Evolutionary conservation across 2,797 vertebrate genomes (phyloP).

Genomic region (Ciconia nigra): DNA sequence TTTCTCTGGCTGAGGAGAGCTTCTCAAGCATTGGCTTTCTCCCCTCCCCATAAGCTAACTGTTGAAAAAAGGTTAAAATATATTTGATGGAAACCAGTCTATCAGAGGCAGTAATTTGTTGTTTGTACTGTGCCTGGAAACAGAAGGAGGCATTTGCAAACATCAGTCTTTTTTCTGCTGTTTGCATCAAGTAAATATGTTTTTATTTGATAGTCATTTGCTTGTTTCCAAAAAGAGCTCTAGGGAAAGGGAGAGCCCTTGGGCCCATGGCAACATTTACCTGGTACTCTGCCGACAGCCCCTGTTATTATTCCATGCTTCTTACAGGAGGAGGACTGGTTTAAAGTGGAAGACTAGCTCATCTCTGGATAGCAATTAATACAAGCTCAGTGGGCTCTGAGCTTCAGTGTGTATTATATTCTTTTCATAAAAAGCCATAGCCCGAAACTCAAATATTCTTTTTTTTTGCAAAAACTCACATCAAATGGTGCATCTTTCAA

Average conservation of each 20-base stretch:
- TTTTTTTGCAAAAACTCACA: background rate
- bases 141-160: conserved; percentile 40
- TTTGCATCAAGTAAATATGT: conserved; percentile 24
- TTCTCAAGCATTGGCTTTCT: background rate
- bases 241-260: background rate
- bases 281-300: background rate
- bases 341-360: background rate
- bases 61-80: background rate
- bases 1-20: background rate
- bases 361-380: background rate
- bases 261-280: background rate
- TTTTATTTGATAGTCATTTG: conserved; percentile 31
- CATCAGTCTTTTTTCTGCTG: conserved; percentile 10
- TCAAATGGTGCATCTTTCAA: background rate
- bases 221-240: conserved; percentile 32
- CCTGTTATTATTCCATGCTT: background rate
- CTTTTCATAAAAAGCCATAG: background rate
- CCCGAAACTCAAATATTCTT: background rate
- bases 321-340: background rate
- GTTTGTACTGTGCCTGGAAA: conserved; percentile 33
- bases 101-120: conserved; percentile 7
- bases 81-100: background rate
- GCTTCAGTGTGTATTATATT: background rate
- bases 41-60: background rate
- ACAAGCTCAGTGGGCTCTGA: background rate